Conservation (phyloP, 2,113 vertebrate species). For the Nesogale talazaci region DNA sequence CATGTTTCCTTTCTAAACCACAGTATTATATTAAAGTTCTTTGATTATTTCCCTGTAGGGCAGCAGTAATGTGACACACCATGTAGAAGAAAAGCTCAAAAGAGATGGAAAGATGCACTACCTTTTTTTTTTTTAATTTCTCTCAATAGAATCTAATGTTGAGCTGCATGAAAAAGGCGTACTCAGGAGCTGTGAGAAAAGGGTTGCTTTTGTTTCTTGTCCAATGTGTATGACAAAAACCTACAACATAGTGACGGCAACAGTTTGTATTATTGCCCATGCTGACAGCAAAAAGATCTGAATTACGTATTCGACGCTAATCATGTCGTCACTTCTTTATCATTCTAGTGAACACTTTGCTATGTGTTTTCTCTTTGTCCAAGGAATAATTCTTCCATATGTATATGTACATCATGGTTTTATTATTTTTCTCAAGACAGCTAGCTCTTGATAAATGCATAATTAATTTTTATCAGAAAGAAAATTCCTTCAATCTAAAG, state of each 20-base stretch:
- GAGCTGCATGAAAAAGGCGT: slow-evolving; percentile 61
- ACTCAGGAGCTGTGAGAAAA: background rate
- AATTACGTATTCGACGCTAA: background rate
- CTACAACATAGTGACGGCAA: background rate
- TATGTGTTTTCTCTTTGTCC: background rate
- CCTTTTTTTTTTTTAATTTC: slow-evolving; percentile 65
- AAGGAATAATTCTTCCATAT: background rate
- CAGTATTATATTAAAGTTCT: slow-evolving; percentile 78
- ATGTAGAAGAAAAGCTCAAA: slow-evolving; percentile 78
- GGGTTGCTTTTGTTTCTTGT: background rate
- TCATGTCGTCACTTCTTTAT: background rate
- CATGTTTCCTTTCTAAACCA: slow-evolving; percentile 81
- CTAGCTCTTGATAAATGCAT: background rate
- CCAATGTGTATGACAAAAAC: background rate
- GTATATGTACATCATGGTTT: background rate
- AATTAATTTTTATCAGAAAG: background rate
- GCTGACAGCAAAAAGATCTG: background rate
- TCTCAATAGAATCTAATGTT: slow-evolving; percentile 61
- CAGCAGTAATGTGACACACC: slow-evolving; percentile 74
- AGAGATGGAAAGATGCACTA: slow-evolving; percentile 70
- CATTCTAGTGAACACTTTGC: background rate
- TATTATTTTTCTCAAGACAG: background rate
- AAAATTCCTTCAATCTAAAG: background rate
- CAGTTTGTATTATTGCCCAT: background rate
- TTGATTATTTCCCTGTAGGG: slow-evolving; percentile 82